Percentiles rank a stretch among this genome's conserved stretches.
These are phyloP conservation scores for Okamejei kenojei DNA, from an alignment of 2,797 vertebrate species.

Conservation along the genomic window DNA sequence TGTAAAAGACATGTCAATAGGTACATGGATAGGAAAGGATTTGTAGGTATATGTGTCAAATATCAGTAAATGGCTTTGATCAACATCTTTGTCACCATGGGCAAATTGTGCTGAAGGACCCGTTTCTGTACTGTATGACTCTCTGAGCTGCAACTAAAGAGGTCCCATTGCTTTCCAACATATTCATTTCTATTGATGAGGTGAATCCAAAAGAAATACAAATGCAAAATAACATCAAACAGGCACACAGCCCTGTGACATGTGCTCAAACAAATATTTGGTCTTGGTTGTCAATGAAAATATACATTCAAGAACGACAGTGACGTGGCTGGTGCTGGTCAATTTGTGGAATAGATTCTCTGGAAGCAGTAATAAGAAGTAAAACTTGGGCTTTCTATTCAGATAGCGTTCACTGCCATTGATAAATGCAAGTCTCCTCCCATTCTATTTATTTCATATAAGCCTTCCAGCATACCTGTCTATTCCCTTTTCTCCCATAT, in stretches of 20 bases:
- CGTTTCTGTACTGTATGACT: too few relatives aligned
- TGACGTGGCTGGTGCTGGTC: not conserved
- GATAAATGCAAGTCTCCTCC: not conserved
- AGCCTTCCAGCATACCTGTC: not conserved
- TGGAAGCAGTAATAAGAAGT: not conserved
- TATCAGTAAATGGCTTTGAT: too few relatives aligned
- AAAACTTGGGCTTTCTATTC: not conserved
- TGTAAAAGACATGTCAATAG: too few relatives aligned
- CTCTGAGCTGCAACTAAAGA: not conserved
- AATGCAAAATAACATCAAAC: not conserved
- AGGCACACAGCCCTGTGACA: not conserved
- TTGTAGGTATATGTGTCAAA: too few relatives aligned
- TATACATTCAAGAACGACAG: not conserved
- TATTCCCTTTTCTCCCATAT: not conserved
- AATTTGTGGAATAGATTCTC: not conserved
- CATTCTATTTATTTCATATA: not conserved
- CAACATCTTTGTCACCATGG: too few relatives aligned
- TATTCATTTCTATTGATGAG: not conserved
- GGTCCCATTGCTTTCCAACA: not conserved
- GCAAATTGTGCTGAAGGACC: too few relatives aligned
- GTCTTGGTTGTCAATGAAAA: not conserved
- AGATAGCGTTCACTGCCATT: not conserved
- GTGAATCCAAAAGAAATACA: not conserved
- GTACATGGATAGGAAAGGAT: too few relatives aligned
- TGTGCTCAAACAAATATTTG: not conserved